Base-by-base conservation (phyloP, 2,797 vertebrate genomes). In the Cossypha heuglini region DNA sequence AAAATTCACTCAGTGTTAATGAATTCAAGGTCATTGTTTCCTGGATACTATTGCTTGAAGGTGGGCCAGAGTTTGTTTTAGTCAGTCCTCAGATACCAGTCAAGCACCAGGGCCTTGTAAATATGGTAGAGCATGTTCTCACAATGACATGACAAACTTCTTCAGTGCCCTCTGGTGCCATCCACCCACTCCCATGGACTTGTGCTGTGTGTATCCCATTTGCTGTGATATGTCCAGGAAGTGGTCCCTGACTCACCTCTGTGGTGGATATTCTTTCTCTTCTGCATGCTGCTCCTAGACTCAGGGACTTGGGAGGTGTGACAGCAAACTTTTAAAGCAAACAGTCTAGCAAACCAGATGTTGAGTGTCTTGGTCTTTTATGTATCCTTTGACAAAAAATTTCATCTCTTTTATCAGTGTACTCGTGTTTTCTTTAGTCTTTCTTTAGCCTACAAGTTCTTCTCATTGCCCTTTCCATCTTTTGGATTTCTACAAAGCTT, bases 241-340 rank as follows among this genome's bases (percentile, higher is more conserved):
- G n/a, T 29, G 22, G 26, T 66, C 37, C 15, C 21, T 63, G 40
- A n/a, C 20, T 40, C 18, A 29, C 5, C 9, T 59, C 37, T 67
- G 0, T 11, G 33, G n/a, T 82, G 28, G 17, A 25, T 58, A 33
- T 69, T 54, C 61, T 45, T 84, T 62, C 48, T 15, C 20, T 84
- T 66, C 64, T 28, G 35, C 38, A 62, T 29, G 17, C 38, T 62
- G 35, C 21, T 14, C n/a, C 10, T 51, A 9, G 37, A 20, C 0
- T 0, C 13, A 9, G 43, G 12, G n/a, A 14, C 10, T 0, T 66
- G 11, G 24, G 57, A 66, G 14, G 3, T n/a, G 5, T 76, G 68
- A 62, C n/a, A 45, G 52, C 43, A 71, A 66, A 35, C n/a, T 29
- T 74, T 35, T 13, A 18, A 40, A n/a, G 12, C 33, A 58, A 55